Evolutionary conservation across 2,797 vertebrate species (phyloP), one percentile per base, ranked within the genome.

Genomic region (Acropternis orthonyx): DNA sequence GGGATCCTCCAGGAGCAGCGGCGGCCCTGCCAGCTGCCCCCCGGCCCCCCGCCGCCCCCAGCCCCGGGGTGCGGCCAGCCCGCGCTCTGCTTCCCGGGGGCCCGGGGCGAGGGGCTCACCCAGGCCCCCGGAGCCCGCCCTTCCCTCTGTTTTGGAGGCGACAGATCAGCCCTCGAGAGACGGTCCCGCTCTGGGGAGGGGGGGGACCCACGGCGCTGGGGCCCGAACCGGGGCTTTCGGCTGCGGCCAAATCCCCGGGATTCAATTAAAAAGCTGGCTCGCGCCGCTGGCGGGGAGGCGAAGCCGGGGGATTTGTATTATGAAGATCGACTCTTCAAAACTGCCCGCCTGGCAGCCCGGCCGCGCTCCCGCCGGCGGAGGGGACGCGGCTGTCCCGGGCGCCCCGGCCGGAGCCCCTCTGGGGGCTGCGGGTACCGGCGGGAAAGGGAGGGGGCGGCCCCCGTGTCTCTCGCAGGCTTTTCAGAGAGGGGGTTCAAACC

Each of bases 191-290:
- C 75, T 21, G 9, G 65, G 68, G 69, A 19, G 30, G 49, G 49
- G 49, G 49, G 76, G 34, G 6, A 63, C 71, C 85, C 83, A 41
- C 13, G 54, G 32, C 56, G 4, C 67, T 75, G 88, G 88, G 89
- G 92, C 90, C 87, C 80, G 72, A 79, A 75, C 72, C 80, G 80
- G 86, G 79, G 73, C 67, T 85, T 55, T 90, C 93, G 54, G 58
- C 83, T 18, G 67, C 83, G 54, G 75, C 80, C 89, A 92, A 88
- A 90, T 92, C 86, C 83, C 68, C 56, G 86, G 87, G 76, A 90
- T 96, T 88, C 89, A 94, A 92, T 95, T 93, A 94, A 94, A 95
- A 80, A 87, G 91, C 85, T 85, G 93, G 82, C 91, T 93, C 91
- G 85, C 88, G 93, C 83, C 76, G 69, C 89, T 89, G 89, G 81